phyloP scores from a whole-genome alignment of 2,888 invertebrate genomes.

The Reticulitermes lucifugus region DNA sequence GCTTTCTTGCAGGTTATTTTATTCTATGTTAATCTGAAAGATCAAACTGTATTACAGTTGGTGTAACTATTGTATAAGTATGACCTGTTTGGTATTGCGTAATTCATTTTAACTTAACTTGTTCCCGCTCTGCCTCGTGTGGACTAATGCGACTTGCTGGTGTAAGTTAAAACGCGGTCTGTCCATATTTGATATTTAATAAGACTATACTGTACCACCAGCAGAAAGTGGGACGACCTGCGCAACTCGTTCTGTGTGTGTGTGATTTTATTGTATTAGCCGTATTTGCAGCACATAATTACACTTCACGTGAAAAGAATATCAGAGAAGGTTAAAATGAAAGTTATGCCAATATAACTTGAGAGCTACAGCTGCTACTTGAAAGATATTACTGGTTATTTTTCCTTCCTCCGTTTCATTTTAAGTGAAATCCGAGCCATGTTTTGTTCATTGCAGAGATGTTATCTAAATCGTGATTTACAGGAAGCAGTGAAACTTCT shows the following conservation, averaged over 20 bases:
- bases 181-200: neutral
- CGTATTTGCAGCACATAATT: neutral
- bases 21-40: too few relatives aligned
- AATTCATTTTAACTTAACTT: neutral
- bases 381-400: neutral
- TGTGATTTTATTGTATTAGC: neutral
- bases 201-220: neutral
- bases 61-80: neutral
- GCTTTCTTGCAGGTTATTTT: too few relatives aligned
- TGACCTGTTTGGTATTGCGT: neutral
- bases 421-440: too few relatives aligned
- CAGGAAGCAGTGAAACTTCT: too few relatives aligned
- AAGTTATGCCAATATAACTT: neutral
- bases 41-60: too few relatives aligned
- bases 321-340: neutral
- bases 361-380: too few relatives aligned
- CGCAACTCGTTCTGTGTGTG: neutral
- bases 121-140: neutral
- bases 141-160: neutral
- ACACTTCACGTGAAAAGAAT: neutral
- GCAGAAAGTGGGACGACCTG: slow-evolving; percentile 1
- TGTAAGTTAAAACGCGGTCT: neutral
- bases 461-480: too few relatives aligned
- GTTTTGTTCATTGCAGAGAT: too few relatives aligned
- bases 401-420: neutral